Conservation (phyloP, 2,888 invertebrate genomes). For the Horisme vitalbata region DNA sequence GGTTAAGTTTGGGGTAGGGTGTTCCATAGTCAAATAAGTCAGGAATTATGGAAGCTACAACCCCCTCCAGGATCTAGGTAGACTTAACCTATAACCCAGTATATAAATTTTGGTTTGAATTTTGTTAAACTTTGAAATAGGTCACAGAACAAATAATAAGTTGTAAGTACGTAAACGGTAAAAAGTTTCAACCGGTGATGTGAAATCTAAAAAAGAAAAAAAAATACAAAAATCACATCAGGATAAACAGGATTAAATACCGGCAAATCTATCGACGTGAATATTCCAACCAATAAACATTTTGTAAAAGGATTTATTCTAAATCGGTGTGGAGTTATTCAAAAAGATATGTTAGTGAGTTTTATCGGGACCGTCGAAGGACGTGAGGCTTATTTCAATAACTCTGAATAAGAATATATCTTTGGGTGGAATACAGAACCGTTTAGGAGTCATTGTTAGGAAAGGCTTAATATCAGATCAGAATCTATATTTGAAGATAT, state of each 20-base stretch:
- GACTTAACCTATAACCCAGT: too few species aligned
- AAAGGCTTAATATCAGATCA: background rate
- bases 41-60: too few species aligned
- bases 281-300: constrained; percentile 30
- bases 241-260: constrained; percentile 19
- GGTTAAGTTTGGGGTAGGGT: too few species aligned
- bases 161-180: too few species aligned
- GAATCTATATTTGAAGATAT: too few species aligned
- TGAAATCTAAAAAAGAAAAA: background rate
- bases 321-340: constrained; percentile 21
- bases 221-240: constrained; percentile 15
- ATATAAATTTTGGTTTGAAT: too few species aligned
- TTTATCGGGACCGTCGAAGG: constrained; percentile 13
- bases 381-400: constrained; percentile 17
- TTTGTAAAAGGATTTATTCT: constrained; percentile 30
- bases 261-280: constrained; percentile 27
- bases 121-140: too few species aligned
- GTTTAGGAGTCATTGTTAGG: background rate
- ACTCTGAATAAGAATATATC: constrained; percentile 12
- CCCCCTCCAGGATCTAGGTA: too few species aligned
- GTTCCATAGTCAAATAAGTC: too few species aligned
- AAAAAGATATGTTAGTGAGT: constrained; percentile 15
- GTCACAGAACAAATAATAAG: too few species aligned
- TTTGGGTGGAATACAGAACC: constrained; percentile 2
- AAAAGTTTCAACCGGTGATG: too few species aligned